These are phyloP conservation scores for Caenorhabditis brenneri DNA, from an alignment of 1,140 invertebrate species.

Conservation along the genomic window DNA sequence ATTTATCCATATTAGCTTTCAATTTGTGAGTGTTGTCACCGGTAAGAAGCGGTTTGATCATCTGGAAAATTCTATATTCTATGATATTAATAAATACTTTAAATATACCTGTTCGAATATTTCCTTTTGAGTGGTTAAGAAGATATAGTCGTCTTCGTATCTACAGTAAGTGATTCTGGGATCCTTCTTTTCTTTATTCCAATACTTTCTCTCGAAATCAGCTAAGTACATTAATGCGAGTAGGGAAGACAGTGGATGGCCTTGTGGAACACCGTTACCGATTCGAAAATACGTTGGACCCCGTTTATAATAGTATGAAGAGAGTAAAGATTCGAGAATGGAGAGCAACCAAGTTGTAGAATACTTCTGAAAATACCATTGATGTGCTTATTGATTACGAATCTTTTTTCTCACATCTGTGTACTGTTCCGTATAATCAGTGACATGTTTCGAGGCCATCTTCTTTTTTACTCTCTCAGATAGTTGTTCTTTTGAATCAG, in stretches of 20 bases:
- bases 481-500: background rate
- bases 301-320: background rate
- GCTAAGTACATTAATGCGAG: background rate
- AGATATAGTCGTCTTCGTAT: conserved; percentile 9
- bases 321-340: background rate
- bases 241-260: background rate
- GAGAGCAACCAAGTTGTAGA: background rate
- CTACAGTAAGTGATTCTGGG: background rate
- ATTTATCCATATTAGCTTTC: background rate
- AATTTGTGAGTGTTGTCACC: background rate
- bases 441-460: background rate
- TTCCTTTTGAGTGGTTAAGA: background rate
- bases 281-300: background rate
- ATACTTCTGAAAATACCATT: background rate
- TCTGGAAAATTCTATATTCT: background rate
- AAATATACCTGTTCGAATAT: background rate
- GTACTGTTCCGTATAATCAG: background rate
- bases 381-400: no score
- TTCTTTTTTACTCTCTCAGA: background rate
- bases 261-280: conserved; percentile 4
- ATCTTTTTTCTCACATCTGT: background rate
- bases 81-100: background rate
- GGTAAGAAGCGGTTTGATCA: background rate
- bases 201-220: background rate
- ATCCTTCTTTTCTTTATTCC: background rate